A percentile compares a stretch with the other conserved stretches of the same genome.
phyloP scores from a whole-genome alignment of 2,797 vertebrate genomes.

The Emys orbicularis region DNA sequence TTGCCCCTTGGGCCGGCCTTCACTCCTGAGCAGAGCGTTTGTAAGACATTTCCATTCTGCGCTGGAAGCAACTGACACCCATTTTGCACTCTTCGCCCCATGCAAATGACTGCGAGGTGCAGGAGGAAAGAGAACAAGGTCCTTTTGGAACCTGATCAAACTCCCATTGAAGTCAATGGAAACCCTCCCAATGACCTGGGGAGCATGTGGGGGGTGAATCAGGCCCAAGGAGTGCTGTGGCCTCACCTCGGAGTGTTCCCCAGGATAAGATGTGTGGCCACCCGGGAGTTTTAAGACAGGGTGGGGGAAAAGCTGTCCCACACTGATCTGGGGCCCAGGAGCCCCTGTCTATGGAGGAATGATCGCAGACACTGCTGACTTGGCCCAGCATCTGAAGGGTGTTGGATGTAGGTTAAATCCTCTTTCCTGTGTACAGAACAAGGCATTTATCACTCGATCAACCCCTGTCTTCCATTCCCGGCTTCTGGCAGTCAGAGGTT shows the following conservation, averaged over 20 bases:
- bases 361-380: background rate
- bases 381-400: background rate
- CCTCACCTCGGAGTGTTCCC: background rate
- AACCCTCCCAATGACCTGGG: background rate
- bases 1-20: no score
- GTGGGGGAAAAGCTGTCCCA: background rate
- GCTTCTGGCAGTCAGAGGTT: background rate
- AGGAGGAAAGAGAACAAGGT: background rate
- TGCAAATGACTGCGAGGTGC: no score
- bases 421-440: background rate
- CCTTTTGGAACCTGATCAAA: background rate
- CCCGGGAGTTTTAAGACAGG: background rate
- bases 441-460: no score
- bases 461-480: background rate
- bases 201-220: background rate
- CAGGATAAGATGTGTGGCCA: background rate
- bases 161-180: background rate
- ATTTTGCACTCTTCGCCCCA: background rate
- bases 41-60: background rate
- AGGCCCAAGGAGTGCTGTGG: background rate
- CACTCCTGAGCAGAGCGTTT: no score
- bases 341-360: background rate
- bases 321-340: background rate
- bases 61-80: background rate
- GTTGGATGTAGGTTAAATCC: background rate